A percentile compares a stretch with the other conserved stretches of the same genome.
phyloP scores from a whole-genome alignment of 2,113 vertebrate genomes.

The Cololabis saira region DNA sequence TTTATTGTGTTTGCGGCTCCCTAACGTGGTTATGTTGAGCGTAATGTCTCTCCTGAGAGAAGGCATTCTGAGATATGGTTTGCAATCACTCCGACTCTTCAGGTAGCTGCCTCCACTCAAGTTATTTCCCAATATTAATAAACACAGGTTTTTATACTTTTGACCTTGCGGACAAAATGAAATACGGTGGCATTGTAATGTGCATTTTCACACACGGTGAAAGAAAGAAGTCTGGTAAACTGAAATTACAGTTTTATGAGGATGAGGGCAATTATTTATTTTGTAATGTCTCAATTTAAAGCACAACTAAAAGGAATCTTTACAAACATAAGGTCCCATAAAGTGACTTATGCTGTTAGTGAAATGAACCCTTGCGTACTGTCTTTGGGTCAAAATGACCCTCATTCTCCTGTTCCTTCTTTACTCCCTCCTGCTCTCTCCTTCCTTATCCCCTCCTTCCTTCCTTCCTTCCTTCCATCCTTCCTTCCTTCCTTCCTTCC shows the following conservation, averaged over 20 bases:
- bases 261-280: constrained; percentile 3
- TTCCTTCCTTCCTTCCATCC: too few relatives aligned
- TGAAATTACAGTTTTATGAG: constrained; percentile 5
- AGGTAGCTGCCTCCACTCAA: constrained; percentile 45
- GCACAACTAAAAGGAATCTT: too few relatives aligned
- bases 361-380: too few relatives aligned
- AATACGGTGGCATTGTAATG: constrained; percentile 18
- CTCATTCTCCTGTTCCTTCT: too few relatives aligned
- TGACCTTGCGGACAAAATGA: constrained; percentile 53
- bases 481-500: too few relatives aligned
- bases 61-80: constrained; percentile 71
- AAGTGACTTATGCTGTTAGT: too few relatives aligned
- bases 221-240: constrained; percentile 26
- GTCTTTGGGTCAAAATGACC: too few relatives aligned
- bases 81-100: constrained; percentile 67
- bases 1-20: constrained; percentile 76
- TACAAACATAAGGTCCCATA: too few relatives aligned
- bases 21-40: constrained; percentile 73
- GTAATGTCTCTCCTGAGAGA: constrained; percentile 66
- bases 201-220: constrained; percentile 16
- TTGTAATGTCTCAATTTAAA: too few relatives aligned
- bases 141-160: constrained; percentile 45
- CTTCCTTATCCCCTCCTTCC: too few relatives aligned
- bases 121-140: constrained; percentile 61
- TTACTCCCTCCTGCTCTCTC: too few relatives aligned